These are phyloP conservation scores for Caenorhabditis brenneri DNA, from an alignment of 1,140 invertebrate species.

Conservation along the genomic window DNA sequence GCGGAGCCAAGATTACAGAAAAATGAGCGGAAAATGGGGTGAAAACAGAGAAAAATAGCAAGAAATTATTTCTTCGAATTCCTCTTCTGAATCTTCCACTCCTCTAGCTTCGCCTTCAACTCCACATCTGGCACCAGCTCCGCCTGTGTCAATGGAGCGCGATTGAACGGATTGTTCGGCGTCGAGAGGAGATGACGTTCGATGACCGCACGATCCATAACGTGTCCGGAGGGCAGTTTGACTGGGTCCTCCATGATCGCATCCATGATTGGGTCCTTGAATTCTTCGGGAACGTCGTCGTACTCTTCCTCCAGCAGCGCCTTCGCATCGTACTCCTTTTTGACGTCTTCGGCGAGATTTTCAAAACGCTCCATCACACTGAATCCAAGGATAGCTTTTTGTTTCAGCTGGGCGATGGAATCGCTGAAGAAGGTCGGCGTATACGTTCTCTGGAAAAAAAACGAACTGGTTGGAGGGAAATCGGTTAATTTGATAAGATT, in stretches of 20 bases:
- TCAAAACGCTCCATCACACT: conserved; percentile 64
- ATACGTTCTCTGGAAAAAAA: conserved; percentile 83
- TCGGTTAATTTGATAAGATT: not conserved
- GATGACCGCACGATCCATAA: conserved; percentile 94
- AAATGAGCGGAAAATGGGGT: not conserved
- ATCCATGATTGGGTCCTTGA: conserved; percentile 94
- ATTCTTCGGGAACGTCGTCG: conserved; percentile 95
- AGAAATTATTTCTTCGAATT: conserved; percentile 9
- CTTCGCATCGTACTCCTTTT: conserved; percentile 82
- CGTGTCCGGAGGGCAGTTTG: conserved; percentile 86
- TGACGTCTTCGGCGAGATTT: conserved; percentile 81
- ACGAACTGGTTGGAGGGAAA: not conserved
- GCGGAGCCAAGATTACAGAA: not conserved
- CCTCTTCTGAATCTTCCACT: conserved; percentile 38
- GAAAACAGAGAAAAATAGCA: not conserved
- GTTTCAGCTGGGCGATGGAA: conserved; percentile 81
- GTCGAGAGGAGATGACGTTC: conserved; percentile 90
- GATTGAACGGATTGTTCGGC: conserved; percentile 93
- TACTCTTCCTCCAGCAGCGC: conserved; percentile 79
- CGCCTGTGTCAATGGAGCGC: conserved; percentile 87
- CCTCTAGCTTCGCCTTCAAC: conserved; percentile 31
- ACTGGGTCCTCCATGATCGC: conserved; percentile 96
- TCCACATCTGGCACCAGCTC: conserved; percentile 80
- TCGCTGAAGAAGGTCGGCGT: conserved; percentile 88
- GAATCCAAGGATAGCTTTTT: conserved; percentile 84